phyloP scores from a whole-genome alignment of 92 coral and sea anemone genomes.

The Zoanthus sansibaricus region DNA sequence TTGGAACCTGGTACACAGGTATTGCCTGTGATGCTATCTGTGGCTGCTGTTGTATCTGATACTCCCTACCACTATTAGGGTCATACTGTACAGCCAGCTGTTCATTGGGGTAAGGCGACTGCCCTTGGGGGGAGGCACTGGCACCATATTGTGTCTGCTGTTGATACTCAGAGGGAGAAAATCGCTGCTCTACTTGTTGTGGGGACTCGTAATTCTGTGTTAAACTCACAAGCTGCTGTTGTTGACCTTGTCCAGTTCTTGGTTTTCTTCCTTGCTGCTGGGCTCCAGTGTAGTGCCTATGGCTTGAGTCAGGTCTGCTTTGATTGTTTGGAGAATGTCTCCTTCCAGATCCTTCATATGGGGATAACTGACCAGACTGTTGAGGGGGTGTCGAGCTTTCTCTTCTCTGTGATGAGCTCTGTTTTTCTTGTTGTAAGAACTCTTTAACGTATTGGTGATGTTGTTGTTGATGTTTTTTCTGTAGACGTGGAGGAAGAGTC shows the following conservation, averaged over 20 bases:
- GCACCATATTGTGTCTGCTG: slow-evolving; percentile 46
- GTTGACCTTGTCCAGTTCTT: slow-evolving; percentile 56
- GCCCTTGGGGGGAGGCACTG: slow-evolving; percentile 34
- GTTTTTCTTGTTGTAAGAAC: slow-evolving; percentile 49
- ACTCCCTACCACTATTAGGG: slow-evolving; percentile 57
- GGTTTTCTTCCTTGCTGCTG: slow-evolving; percentile 57
- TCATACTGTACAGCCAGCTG: slow-evolving; percentile 66
- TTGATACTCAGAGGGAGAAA: slow-evolving; percentile 51
- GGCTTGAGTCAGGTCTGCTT: slow-evolving; percentile 18
- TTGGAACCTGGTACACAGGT: slow-evolving; percentile 83
- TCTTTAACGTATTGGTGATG: slow-evolving; percentile 79
- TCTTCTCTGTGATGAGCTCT: slow-evolving; percentile 32
- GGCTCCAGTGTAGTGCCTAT: slow-evolving; percentile 46
- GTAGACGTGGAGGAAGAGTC: slow-evolving; percentile 87
- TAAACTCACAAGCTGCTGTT: slow-evolving; percentile 20
- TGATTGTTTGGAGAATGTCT: slow-evolving; percentile 33
- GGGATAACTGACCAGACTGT: slow-evolving; percentile 27
- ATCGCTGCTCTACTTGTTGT: slow-evolving; percentile 43
- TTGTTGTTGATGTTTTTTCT: slow-evolving; percentile 89
- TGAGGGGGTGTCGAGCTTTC: slow-evolving; percentile 46
- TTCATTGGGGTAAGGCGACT: slow-evolving; percentile 42
- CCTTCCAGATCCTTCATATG: slow-evolving; percentile 43
- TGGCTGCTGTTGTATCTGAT: slow-evolving; percentile 63
- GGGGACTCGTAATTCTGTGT: slow-evolving; percentile 26
- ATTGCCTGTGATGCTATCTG: slow-evolving; percentile 69